Percentiles rank a stretch among this genome's conserved stretches.
Conservation (phyloP, 2,888 invertebrate species). For the Eupelmus urozonus region DNA sequence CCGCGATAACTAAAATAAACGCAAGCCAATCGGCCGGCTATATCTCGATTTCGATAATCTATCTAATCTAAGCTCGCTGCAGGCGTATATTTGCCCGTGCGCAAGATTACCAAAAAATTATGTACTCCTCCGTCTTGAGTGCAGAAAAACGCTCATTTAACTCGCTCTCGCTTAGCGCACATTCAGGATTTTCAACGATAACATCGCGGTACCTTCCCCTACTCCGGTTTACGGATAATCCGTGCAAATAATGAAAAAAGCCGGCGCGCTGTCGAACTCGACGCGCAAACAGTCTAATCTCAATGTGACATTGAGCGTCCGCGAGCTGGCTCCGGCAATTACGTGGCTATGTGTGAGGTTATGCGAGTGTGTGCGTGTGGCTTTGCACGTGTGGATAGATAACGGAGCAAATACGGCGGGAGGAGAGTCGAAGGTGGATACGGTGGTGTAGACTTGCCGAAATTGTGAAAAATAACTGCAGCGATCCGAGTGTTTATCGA, state of each 20-base stretch:
- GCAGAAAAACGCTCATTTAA: too few species aligned
- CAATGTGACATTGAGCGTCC: constrained; percentile 61
- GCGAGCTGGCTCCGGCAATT: constrained; percentile 39
- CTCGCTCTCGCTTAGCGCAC: too few species aligned
- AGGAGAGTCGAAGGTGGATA: neutral
- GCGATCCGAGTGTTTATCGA: too few species aligned
- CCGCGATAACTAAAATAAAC: too few species aligned
- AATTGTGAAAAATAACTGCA: neutral
- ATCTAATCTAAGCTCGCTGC: too few species aligned
- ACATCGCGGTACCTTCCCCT: neutral
- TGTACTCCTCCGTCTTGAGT: too few species aligned
- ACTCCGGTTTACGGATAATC: constrained; percentile 36
- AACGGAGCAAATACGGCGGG: neutral
- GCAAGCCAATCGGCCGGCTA: too few species aligned
- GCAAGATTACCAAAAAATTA: too few species aligned
- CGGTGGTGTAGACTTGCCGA: neutral
- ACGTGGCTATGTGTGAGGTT: neutral
- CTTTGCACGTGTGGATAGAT: neutral
- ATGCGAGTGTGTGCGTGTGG: neutral
- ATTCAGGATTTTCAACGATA: neutral
- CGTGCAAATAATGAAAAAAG: constrained; percentile 53
- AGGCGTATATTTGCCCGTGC: too few species aligned
- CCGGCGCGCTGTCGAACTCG: constrained; percentile 32
- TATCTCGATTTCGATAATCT: too few species aligned
- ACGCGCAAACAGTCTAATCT: constrained; percentile 61